A percentile compares a stretch with the other conserved stretches of the same genome.
phyloP scores from a whole-genome alignment of 2,888 invertebrate species.

The Ecdyonurus torrentis region DNA sequence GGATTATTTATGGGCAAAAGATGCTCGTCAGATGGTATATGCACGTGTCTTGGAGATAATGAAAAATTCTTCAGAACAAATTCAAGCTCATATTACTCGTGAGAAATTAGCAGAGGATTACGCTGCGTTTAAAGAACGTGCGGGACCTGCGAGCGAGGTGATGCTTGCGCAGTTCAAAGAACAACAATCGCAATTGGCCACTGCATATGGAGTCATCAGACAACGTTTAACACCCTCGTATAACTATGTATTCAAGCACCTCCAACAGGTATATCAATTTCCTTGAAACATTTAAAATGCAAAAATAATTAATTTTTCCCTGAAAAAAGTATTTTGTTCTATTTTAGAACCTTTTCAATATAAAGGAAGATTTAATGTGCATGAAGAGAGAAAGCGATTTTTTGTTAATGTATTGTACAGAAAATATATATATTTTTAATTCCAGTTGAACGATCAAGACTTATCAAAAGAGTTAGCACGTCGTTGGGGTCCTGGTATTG shows the following conservation, averaged over 20 bases:
- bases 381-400: no score
- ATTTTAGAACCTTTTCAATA: no score
- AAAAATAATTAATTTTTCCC: no score
- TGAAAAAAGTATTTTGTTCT: no score
- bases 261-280: neutral
- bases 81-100: neutral
- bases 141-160: neutral
- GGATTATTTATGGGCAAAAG: constrained; percentile 49
- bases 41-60: constrained; percentile 30
- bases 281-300: no score
- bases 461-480: neutral
- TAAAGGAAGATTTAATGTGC: no score
- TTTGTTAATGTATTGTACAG: neutral
- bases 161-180: neutral
- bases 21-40: constrained; percentile 43
- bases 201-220: neutral
- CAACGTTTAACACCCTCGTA: neutral
- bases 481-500: neutral
- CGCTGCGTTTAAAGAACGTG: neutral
- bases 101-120: neutral
- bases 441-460: neutral
- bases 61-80: constrained; percentile 19
- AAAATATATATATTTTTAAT: neutral
- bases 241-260: neutral
- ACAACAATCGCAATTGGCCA: neutral